Evolutionary conservation across 2,797 vertebrate species (phyloP).

Genomic region (Sebastes hopkinsi): DNA sequence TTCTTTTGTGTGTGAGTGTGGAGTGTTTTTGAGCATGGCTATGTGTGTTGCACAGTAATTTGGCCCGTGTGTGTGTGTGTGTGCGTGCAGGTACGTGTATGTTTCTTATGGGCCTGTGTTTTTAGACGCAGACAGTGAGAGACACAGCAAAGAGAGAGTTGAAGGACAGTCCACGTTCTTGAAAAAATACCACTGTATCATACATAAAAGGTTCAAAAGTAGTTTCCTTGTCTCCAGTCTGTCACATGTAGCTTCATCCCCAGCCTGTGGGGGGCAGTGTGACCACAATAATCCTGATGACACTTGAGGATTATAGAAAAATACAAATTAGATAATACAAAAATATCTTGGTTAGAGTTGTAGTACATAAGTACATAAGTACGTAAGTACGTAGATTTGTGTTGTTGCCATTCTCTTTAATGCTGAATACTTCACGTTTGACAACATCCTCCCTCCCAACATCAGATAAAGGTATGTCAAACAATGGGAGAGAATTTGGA

Average conservation of each 20-base stretch:
- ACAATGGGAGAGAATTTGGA: neutral
- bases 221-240: slow-evolving; percentile 1
- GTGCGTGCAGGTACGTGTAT: neutral
- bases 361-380: neutral
- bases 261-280: slow-evolving; percentile 59
- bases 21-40: neutral
- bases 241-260: slow-evolving; percentile 26
- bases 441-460: neutral
- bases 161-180: slow-evolving; percentile 66
- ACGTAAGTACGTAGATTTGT: neutral
- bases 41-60: slow-evolving; percentile 13
- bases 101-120: slow-evolving; percentile 16
- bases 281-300: slow-evolving; percentile 22
- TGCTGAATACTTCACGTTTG: neutral
- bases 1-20: neutral
- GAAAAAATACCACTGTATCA: slow-evolving; percentile 13
- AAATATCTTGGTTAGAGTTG: neutral
- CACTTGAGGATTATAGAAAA: neutral
- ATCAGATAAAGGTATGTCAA: neutral
- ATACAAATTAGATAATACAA: neutral
- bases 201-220: slow-evolving; percentile 18
- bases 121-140: slow-evolving; percentile 11
- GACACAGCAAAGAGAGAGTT: slow-evolving; percentile 44
- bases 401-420: neutral
- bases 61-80: neutral